phyloP scores from a whole-genome alignment of 2,113 vertebrate species.

The Vidua macroura region DNA sequence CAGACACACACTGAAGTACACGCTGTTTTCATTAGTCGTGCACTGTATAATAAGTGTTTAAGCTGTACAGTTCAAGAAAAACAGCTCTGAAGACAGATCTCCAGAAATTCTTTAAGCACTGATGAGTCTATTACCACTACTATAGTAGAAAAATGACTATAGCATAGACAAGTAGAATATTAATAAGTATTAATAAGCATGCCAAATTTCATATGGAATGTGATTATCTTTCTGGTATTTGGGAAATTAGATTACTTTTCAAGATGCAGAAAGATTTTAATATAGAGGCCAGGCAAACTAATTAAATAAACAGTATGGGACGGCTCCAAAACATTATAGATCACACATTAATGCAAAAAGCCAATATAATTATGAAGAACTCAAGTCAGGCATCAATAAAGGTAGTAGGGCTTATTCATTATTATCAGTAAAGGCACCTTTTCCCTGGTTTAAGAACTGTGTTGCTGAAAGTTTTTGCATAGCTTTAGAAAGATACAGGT shows the following conservation, averaged over 20 bases:
- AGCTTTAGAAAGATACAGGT: neutral
- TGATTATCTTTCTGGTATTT: slow-evolving; percentile 21
- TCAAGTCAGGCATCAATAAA: neutral
- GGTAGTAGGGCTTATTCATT: neutral
- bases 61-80: neutral
- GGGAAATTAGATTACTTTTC: slow-evolving; percentile 31
- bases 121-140: neutral
- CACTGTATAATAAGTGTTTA: neutral
- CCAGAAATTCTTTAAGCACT: neutral
- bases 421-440: neutral
- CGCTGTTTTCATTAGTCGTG: neutral
- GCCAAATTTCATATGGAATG: slow-evolving; percentile 6
- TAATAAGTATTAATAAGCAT: slow-evolving; percentile 11
- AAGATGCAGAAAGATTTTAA: slow-evolving; percentile 28
- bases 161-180: neutral
- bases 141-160: neutral
- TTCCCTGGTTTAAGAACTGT: neutral
- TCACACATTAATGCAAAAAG: neutral
- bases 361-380: slow-evolving; percentile 5
- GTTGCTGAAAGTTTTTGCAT: neutral
- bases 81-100: neutral
- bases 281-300: neutral
- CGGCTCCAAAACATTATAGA: slow-evolving; percentile 29
- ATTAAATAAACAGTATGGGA: slow-evolving; percentile 40
- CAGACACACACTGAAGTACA: neutral